Percentiles rank a stretch among this genome's conserved stretches.
phyloP scores from a whole-genome alignment of 2,113 vertebrate species.

The Trachemys scripta region DNA sequence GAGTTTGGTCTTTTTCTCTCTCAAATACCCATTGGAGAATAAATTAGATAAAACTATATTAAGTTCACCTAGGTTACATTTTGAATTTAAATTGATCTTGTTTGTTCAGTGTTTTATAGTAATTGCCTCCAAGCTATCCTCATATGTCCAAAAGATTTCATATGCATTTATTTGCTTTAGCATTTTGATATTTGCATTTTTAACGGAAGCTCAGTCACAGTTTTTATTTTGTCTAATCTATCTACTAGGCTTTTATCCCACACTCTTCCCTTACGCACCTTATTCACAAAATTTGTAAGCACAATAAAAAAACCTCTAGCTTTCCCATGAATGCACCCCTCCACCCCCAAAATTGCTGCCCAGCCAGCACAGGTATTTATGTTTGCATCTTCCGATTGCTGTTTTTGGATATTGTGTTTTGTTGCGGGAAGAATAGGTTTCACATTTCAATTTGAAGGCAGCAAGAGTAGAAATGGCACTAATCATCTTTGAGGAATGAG shows the following conservation, averaged over 20 bases:
- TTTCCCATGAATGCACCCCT: neutral
- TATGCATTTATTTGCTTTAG: neutral
- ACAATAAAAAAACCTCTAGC: neutral
- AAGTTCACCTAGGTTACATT: slow-evolving; percentile 5
- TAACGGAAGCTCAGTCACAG: neutral
- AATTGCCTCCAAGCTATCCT: slow-evolving; percentile 5
- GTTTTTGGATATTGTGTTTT: neutral
- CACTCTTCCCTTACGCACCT: neutral
- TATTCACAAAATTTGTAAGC: slow-evolving; percentile 10
- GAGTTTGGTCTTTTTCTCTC: neutral
- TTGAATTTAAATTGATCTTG: slow-evolving; percentile 42
- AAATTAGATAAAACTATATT: slow-evolving; percentile 17
- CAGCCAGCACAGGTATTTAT: neutral
- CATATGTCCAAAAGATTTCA: neutral
- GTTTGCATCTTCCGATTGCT: neutral
- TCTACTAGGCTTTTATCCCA: neutral
- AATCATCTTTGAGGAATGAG: neutral
- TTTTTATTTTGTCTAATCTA: neutral
- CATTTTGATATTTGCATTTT: neutral
- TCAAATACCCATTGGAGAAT: neutral
- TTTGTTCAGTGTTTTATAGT: neutral
- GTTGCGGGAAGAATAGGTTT: neutral
- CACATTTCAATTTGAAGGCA: neutral
- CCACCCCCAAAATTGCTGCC: neutral
- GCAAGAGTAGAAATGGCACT: neutral